These are phyloP conservation scores for Amphiprion clarkii DNA, from an alignment of 2,797 vertebrate genomes.

Conservation along the genomic window DNA sequence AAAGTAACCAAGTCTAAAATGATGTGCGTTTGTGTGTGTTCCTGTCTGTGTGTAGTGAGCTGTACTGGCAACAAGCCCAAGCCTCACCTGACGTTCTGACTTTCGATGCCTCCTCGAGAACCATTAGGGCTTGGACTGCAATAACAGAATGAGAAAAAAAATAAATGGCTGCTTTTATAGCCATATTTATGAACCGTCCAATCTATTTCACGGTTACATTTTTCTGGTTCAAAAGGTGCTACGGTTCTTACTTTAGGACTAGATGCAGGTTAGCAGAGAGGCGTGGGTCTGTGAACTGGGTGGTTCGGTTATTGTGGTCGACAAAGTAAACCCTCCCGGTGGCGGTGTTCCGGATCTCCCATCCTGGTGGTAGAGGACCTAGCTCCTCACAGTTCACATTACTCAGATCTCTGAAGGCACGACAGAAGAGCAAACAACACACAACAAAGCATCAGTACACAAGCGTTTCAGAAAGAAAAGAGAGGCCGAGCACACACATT, in stretches of 20 bases:
- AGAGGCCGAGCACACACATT: constrained; percentile 6
- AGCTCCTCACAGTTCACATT: constrained; percentile 99
- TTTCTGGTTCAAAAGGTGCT: background rate
- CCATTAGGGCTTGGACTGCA: constrained; percentile 85
- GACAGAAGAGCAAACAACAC: constrained; percentile 56
- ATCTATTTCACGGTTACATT: background rate
- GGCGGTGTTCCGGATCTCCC: constrained; percentile 91
- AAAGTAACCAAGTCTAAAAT: constrained; percentile 39
- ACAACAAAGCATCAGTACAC: constrained; percentile 1
- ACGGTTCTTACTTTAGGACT: constrained; percentile 92
- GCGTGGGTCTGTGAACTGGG: constrained; percentile 97
- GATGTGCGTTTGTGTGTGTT: constrained; percentile 48
- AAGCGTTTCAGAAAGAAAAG: constrained; percentile 17
- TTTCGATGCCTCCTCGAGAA: constrained; percentile 79
- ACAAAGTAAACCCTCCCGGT: constrained; percentile 99
- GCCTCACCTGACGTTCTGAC: constrained; percentile 84
- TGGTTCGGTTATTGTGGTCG: constrained; percentile 99
- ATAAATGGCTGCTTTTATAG: constrained; percentile 27
- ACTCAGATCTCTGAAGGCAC: constrained; percentile 94
- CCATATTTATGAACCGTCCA: background rate
- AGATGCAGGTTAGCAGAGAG: constrained; percentile 97
- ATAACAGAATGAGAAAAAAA: constrained; percentile 44
- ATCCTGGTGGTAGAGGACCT: constrained; percentile 90
- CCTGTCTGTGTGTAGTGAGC: constrained; percentile 34
- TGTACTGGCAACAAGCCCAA: constrained; percentile 26